These are phyloP conservation scores for Danio albolineatus DNA, from an alignment of 2,797 vertebrate species.

Conservation along the genomic window DNA sequence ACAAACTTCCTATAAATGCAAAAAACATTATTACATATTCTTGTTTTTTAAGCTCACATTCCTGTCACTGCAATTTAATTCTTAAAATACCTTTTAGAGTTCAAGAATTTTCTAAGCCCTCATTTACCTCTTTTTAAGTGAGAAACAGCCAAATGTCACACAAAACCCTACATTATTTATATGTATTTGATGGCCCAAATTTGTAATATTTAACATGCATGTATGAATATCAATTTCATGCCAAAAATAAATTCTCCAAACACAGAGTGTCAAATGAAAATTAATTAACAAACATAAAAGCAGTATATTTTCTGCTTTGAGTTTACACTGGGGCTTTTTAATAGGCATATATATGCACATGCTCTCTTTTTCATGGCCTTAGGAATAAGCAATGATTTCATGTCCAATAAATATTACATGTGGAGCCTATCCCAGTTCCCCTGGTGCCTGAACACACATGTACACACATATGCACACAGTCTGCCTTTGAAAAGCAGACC, in stretches of 20 bases:
- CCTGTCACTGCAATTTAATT: neutral
- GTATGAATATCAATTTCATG: neutral
- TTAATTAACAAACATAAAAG: neutral
- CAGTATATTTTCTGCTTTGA: neutral
- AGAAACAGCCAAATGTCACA: neutral
- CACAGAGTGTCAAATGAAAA: neutral
- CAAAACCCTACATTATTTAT: conserved; percentile 10
- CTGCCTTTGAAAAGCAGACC: conserved; percentile 30
- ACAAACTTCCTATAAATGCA: neutral
- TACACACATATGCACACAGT: conserved; percentile 15
- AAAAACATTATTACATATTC: neutral
- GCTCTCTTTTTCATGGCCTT: conserved; percentile 15
- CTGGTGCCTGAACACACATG: conserved; percentile 27
- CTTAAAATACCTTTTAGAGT: neutral
- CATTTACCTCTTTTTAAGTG: neutral
- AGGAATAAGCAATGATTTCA: conserved; percentile 42
- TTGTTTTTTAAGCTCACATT: neutral
- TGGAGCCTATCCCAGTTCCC: conserved; percentile 17
- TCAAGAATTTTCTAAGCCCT: neutral
- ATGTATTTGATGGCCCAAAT: neutral
- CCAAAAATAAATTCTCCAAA: neutral
- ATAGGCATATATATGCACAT: conserved; percentile 3
- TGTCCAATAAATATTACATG: conserved; percentile 53
- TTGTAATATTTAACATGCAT: conserved; percentile 24
- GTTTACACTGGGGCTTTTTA: conserved; percentile 1